Base-by-base conservation (phyloP, 2,888 invertebrate genomes). In the Nephrocerus scutellatus region DNA sequence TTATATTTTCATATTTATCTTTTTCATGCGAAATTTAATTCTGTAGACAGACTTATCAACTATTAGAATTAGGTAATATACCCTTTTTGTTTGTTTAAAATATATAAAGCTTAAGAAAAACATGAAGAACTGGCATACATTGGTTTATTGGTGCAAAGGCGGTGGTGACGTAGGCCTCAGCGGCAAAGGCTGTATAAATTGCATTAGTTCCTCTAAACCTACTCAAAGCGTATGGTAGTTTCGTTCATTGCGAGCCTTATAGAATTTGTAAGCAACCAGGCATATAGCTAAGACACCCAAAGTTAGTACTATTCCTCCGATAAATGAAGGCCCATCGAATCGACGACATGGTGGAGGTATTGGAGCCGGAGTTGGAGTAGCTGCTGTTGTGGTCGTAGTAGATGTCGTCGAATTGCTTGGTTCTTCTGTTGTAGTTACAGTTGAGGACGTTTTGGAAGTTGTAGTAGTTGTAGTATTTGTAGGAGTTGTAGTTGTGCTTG, bases 171-270 rank as follows among this genome's bases (percentile, higher is more conserved):
- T n/a, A n/a, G n/a, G n/a, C n/a, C n/a, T n/a, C n/a, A n/a, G n/a
- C n/a, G n/a, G n/a, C n/a, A n/a, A n/a, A n/a, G n/a, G n/a, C n/a
- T n/a, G n/a, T n/a, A n/a, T n/a, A n/a, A n/a, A n/a, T n/a, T n/a
- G n/a, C n/a, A n/a, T n/a, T n/a, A n/a, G n/a, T n/a, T n/a, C n/a
- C n/a, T n/a, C n/a, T n/a, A n/a, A n/a, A n/a, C n/a, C n/a, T n/a
- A n/a, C 70, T 84, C 84, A 91, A 64, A 91, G 79, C 44, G 88
- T 89, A 60, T 87, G 88, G 68, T 91, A 92, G 70, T 87, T 88
- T 52, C 82, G 76, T 65, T 86, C 89, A 41, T 82, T 82, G 59
- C 84, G 80, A 45, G 86, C 82, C 66, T 82, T 85, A 73, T 89
- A 91, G 68, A 89, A 88, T 63, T 88, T 89, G 72, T 82, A 84